A percentile compares a stretch with the other conserved stretches of the same genome.
These are phyloP conservation scores for Dasyornis broadbenti DNA, from an alignment of 2,113 vertebrate species.

Conservation along the genomic window DNA sequence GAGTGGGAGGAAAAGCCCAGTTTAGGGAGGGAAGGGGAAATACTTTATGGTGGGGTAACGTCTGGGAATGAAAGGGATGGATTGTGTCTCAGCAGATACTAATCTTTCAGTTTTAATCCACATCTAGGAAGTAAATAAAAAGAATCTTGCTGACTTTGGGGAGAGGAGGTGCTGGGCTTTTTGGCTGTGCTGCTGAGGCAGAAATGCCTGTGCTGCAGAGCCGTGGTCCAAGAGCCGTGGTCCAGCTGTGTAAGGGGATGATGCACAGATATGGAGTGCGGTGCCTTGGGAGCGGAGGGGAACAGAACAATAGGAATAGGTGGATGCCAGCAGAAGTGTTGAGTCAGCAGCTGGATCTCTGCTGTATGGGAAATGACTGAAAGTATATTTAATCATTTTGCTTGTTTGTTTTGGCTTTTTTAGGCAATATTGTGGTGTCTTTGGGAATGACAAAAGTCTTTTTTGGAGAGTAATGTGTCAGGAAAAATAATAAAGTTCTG, in stretches of 20 bases:
- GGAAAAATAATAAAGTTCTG: not conserved
- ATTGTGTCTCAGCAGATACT: constrained; percentile 48
- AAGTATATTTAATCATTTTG: not conserved
- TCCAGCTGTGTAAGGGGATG: not conserved
- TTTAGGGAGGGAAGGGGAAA: constrained; percentile 55
- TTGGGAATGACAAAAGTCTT: not conserved
- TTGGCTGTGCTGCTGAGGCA: not conserved
- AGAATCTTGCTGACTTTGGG: not conserved
- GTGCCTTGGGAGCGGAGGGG: rapidly evolving
- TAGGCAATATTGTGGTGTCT: rapidly evolving
- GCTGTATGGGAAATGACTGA: not conserved
- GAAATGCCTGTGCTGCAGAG: not conserved
- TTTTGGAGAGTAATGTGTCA: not conserved
- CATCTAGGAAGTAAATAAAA: constrained; percentile 57
- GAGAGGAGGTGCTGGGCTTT: not conserved
- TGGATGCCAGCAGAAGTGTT: not conserved
- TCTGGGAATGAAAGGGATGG: constrained; percentile 62
- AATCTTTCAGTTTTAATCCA: constrained; percentile 54
- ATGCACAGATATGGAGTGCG: not conserved
- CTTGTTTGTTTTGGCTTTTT: not conserved
- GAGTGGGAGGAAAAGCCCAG: constrained; percentile 41
- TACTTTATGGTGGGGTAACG: constrained; percentile 57
- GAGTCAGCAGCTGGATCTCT: not conserved
- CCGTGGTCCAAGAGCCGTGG: not conserved
- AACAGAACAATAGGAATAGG: not conserved